phyloP scores from a whole-genome alignment of 2,888 invertebrate genomes.

The Dendrolimus pini region DNA sequence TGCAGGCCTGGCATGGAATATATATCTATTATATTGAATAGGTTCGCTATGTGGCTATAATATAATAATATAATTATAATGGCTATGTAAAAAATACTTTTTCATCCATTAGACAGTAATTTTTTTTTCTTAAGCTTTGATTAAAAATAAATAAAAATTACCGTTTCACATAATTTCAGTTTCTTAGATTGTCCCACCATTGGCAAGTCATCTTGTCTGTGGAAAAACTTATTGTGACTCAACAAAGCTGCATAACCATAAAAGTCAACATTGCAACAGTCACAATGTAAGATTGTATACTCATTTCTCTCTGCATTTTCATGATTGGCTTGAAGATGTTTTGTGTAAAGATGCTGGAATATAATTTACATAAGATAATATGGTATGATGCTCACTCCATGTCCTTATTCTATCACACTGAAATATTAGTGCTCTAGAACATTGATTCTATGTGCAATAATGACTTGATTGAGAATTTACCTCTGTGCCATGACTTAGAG shows the following conservation, averaged over 20 bases:
- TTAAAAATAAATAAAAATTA: slow-evolving; percentile 16
- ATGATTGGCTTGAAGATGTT: slow-evolving; percentile 71
- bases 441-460: no score
- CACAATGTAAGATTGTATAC: slow-evolving; percentile 57
- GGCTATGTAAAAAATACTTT: no score
- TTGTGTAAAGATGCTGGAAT: slow-evolving; percentile 75
- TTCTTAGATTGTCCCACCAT: slow-evolving; percentile 60
- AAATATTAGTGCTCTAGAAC: no score
- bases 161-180: slow-evolving; percentile 48
- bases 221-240: slow-evolving; percentile 75
- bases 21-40: no score
- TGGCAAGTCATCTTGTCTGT: slow-evolving; percentile 58
- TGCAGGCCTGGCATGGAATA: no score
- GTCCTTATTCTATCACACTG: no score
- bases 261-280: slow-evolving; percentile 75
- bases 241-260: slow-evolving; percentile 72
- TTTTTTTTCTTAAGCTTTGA: no score
- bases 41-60: no score
- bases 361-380: slow-evolving; percentile 3
- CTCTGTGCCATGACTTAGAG: no score
- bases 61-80: no score
- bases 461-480: no score
- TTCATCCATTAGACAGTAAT: no score
- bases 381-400: neutral
- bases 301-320: slow-evolving; percentile 25